Percentiles rank a stretch among this genome's conserved stretches.
Evolutionary conservation across 2,888 invertebrate genomes (phyloP).

Genomic region (Hemithea aestivaria): DNA sequence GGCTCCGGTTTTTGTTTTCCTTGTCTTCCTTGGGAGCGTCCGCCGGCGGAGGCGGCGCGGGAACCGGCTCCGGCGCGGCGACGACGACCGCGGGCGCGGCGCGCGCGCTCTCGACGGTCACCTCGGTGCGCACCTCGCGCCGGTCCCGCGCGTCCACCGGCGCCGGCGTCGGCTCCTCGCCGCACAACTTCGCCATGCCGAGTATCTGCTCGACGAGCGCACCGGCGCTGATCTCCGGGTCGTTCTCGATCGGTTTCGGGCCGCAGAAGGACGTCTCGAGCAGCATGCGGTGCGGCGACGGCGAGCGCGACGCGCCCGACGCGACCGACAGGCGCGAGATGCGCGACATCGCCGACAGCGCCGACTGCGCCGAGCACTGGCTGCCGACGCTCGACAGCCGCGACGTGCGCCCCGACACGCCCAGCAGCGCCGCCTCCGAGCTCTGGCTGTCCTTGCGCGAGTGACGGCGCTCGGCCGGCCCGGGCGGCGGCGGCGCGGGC

Average conservation of each 20-base stretch:
- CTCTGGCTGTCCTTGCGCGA: constrained; percentile 86
- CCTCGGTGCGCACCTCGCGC: constrained; percentile 18
- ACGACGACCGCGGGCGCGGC: constrained; percentile 13
- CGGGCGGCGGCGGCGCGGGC: constrained; percentile 50
- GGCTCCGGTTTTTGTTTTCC: constrained; percentile 50
- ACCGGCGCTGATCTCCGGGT: constrained; percentile 70
- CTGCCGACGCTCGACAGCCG: constrained; percentile 86
- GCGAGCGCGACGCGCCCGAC: constrained; percentile 83
- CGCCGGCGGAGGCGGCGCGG: constrained; percentile 19
- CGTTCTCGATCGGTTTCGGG: constrained; percentile 83
- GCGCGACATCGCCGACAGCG: constrained; percentile 53
- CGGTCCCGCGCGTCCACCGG: constrained; percentile 6
- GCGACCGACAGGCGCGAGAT: constrained; percentile 67
- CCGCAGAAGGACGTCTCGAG: constrained; percentile 95
- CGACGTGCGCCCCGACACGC: constrained; percentile 88
- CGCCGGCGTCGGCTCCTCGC: constrained; percentile 14
- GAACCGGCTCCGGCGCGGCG: constrained; percentile 25
- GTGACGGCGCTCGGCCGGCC: constrained; percentile 68
- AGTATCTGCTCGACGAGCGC: constrained; percentile 67
- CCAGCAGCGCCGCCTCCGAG: constrained; percentile 87
- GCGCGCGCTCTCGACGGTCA: constrained; percentile 19
- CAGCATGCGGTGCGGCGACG: constrained; percentile 94
- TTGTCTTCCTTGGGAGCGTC: constrained; percentile 54
- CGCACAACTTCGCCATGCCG: constrained; percentile 55
- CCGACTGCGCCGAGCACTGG: constrained; percentile 83